phyloP scores from a whole-genome alignment of 2,888 invertebrate species.

The Folsomia manolachei region DNA sequence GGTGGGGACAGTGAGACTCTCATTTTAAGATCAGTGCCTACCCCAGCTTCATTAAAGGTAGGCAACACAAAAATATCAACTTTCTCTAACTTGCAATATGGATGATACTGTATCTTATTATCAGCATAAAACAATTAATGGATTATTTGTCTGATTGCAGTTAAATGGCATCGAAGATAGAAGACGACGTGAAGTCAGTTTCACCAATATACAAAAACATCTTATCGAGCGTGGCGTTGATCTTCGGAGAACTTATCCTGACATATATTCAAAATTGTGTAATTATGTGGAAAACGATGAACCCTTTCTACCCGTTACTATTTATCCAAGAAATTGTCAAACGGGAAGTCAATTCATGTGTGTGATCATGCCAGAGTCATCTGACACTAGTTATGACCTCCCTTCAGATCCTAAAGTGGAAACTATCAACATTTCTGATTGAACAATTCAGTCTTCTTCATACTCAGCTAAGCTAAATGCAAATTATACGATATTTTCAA shows the following conservation, averaged over 20 bases:
- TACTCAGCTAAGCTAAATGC: neutral
- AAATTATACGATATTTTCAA: neutral
- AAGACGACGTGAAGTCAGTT: conserved; percentile 70
- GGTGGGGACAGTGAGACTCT: conserved; percentile 43
- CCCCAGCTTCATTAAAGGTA: conserved; percentile 43
- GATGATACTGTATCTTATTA: no score
- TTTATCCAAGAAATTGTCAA: conserved; percentile 76
- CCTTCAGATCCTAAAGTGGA: conserved; percentile 31
- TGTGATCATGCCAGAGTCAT: conserved; percentile 81
- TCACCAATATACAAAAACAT: conserved; percentile 75
- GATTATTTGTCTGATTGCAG: conserved; percentile 20
- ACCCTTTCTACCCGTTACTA: conserved; percentile 80
- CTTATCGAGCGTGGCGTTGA: conserved; percentile 76
- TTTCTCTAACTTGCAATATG: neutral
- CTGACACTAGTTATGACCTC: conserved; percentile 26
- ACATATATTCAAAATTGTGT: conserved; percentile 76
- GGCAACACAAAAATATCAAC: neutral
- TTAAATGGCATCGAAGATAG: conserved; percentile 43
- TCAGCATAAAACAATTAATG: no score
- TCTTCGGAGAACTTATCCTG: conserved; percentile 79
- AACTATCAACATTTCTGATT: conserved; percentile 44
- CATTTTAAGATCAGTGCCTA: conserved; percentile 50
- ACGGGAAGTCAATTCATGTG: conserved; percentile 77
- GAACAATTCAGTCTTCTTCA: neutral
- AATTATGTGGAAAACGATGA: conserved; percentile 77